Evolutionary conservation across 2,888 invertebrate species (phyloP).

Genomic region (Stenodema calcarata): DNA sequence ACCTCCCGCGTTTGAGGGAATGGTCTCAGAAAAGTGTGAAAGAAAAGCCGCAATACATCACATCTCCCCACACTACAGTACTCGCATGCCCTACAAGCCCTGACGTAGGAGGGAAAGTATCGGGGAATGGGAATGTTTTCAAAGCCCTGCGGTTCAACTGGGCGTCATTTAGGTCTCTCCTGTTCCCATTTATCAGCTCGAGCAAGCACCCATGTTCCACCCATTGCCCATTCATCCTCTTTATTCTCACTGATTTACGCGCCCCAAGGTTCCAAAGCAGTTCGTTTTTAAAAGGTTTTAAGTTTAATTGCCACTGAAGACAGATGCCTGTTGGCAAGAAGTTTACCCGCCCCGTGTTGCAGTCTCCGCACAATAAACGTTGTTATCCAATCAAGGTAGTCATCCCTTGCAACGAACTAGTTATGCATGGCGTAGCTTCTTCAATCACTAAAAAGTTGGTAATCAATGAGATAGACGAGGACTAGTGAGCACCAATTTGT

Average conservation of each 20-base stretch:
- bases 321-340: background rate
- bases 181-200: background rate
- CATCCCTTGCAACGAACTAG: no score
- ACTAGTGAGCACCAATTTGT: no score
- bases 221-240: slow-evolving; percentile 19
- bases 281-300: background rate
- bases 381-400: no score
- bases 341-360: background rate
- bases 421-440: no score
- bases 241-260: slow-evolving; percentile 16
- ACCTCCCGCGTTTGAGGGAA: background rate
- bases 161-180: slow-evolving; percentile 2
- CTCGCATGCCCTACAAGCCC: background rate
- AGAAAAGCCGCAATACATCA: background rate
- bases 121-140: background rate
- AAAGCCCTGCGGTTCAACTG: background rate
- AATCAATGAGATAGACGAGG: no score
- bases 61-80: background rate
- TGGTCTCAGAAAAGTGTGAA: background rate
- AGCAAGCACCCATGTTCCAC: background rate
- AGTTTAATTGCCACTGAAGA: background rate
- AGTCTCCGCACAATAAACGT: no score
- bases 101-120: background rate
- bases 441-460: no score
- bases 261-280: background rate